Base-by-base conservation (phyloP, 2,888 invertebrate genomes). In the Allophyes oxyacanthae region DNA sequence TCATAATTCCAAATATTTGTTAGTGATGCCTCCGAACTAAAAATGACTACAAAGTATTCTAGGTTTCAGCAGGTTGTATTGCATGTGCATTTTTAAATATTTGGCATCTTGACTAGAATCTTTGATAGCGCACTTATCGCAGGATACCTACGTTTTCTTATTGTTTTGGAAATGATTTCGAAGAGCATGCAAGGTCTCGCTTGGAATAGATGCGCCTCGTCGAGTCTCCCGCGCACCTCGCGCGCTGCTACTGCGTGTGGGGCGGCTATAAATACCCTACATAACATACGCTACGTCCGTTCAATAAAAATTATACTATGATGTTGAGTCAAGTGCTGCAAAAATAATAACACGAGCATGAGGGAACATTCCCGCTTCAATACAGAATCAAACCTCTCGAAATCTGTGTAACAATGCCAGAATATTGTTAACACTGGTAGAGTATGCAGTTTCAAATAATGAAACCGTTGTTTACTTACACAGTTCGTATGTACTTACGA, bases 181-280 rank as follows among this genome's bases (percentile, higher is more conserved):
- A 54, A 54, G 76, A 81, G 78, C 79, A 83, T 79, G 84, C 89
- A 91, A 91, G 90, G 90, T 91, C 87, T 83, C 83, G 84, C 87
- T 85, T 87, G 86, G 89, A 91, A 91, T 90, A 91, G 91, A 90
- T 84, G 83, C 82, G 77, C 77, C 79, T 78, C 77, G 77, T 72
- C 74, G 83, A 80, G 76, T 88, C 91, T 90, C 92, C 90, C 91
- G 92, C 90, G 87, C 90, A 87, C 84, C 87, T 83, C 86, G 79
- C 71, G 65, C 77, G 68, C 59, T 75, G 74, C 79, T 83, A 73
- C 91, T 80, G 91, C 90, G 92, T 87, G 93, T 92, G 93, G 91
- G 92, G 91, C 85, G 78, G 79, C 87, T 93, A 93, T 90, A 89
- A 92, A 92, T 92, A 93, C 81, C 72, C 74, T 68, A 77, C 70